These are phyloP conservation scores for Rhinoptilus africanus DNA, from an alignment of 2,113 vertebrate species.

Conservation along the genomic window DNA sequence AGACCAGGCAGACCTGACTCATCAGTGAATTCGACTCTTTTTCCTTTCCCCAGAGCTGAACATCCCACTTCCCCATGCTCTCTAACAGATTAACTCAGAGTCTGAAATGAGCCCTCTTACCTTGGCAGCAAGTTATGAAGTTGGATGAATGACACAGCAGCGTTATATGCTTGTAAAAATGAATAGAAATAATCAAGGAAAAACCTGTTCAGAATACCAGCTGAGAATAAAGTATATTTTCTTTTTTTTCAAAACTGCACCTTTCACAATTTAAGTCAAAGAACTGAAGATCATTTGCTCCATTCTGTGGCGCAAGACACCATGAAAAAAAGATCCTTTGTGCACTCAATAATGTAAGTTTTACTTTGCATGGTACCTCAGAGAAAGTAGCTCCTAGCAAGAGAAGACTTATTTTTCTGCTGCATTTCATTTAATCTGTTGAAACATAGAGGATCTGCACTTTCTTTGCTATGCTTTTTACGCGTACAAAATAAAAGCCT, in stretches of 20 bases:
- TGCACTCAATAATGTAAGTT: neutral
- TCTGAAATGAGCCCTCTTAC: neutral
- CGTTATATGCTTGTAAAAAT: neutral
- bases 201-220: neutral
- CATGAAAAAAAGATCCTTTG: neutral
- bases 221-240: neutral
- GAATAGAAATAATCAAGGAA: neutral
- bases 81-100: neutral
- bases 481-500: neutral
- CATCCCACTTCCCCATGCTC: neutral
- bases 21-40: neutral
- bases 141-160: neutral
- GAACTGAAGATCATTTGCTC: neutral
- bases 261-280: neutral
- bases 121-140: neutral
- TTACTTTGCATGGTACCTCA: neutral
- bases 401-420: neutral
- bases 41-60: neutral
- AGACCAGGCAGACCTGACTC: neutral
- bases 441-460: neutral
- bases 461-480: neutral
- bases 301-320: neutral
- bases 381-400: neutral
- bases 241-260: neutral
- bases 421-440: neutral